A percentile compares a stretch with the other conserved stretches of the same genome.
phyloP scores from a whole-genome alignment of 2,888 invertebrate species.

The Drosophila neoperkinsi region DNA sequence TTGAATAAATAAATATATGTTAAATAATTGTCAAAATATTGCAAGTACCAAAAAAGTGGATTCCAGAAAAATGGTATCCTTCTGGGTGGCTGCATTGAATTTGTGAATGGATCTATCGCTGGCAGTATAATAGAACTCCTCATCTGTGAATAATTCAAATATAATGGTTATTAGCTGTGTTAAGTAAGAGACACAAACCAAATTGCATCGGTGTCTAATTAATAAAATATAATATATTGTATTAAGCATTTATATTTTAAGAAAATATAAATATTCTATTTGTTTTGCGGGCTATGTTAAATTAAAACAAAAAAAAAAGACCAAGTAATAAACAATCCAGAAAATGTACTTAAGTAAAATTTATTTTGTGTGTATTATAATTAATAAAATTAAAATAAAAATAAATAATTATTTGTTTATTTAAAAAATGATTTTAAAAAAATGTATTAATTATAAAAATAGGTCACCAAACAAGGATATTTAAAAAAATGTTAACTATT shows the following conservation, averaged over 20 bases:
- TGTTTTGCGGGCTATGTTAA: too few species aligned
- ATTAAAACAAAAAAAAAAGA: background rate
- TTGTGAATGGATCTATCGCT: slow-evolving; percentile 80
- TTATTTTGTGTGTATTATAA: too few species aligned
- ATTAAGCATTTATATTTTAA: background rate
- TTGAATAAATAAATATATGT: background rate
- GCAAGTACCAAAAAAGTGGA: slow-evolving; percentile 73
- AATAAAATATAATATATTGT: background rate
- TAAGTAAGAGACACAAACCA: background rate
- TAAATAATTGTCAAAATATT: background rate
- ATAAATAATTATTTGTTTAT: background rate
- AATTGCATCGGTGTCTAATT: background rate
- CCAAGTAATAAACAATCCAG: background rate
- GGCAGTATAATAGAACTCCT: slow-evolving; percentile 86
- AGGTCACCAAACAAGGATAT: too few species aligned
- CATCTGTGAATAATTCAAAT: slow-evolving; percentile 83
- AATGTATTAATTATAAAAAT: too few species aligned
- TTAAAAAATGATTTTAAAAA: too few species aligned
- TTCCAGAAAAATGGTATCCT: slow-evolving; percentile 61
- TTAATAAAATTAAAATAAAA: background rate
- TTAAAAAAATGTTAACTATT: too few species aligned
- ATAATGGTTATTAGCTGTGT: background rate
- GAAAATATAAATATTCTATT: background rate
- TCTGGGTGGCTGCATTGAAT: slow-evolving; percentile 85
- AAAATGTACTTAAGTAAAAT: too few species aligned